These are phyloP conservation scores for Chaetodon trifasciatus DNA, from an alignment of 2,797 vertebrate genomes.

Conservation along the genomic window DNA sequence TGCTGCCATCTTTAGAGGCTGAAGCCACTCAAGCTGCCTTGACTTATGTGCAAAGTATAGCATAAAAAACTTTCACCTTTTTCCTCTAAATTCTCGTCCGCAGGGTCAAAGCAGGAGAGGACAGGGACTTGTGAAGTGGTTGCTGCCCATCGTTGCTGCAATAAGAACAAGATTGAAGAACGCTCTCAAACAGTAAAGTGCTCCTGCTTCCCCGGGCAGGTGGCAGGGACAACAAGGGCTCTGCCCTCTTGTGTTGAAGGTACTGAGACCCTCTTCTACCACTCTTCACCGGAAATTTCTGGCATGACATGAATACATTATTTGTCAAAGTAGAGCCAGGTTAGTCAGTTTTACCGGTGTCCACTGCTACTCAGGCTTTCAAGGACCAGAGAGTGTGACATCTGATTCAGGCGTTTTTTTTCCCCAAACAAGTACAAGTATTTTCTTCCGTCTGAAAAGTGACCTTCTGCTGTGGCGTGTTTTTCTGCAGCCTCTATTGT, in stretches of 20 bases:
- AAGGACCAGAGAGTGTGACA: conserved; percentile 36
- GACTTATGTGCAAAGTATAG: conserved; percentile 25
- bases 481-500: conserved; percentile 83
- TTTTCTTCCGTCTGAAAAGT: conserved; percentile 52
- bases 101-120: conserved; percentile 90
- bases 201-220: conserved; percentile 96
- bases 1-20: neutral
- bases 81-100: conserved; percentile 37
- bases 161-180: conserved; percentile 96
- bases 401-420: conserved; percentile 53
- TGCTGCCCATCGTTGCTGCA: conserved; percentile 95
- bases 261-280: conserved; percentile 46
- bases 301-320: conserved; percentile 49
- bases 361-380: conserved; percentile 31
- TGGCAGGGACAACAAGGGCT: conserved; percentile 93
- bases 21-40: neutral
- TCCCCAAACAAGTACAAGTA: conserved; percentile 19
- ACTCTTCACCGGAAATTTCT: conserved; percentile 39
- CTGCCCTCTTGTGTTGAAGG: conserved; percentile 97
- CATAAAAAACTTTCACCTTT: conserved; percentile 1
- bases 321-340: conserved; percentile 31
- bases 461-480: conserved; percentile 60
- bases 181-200: conserved; percentile 97
- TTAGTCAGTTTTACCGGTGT: conserved; percentile 22
- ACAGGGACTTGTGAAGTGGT: conserved; percentile 96